Evolutionary conservation across 2,888 invertebrate genomes (phyloP).

Genomic region (Parascotia fuliginaria): DNA sequence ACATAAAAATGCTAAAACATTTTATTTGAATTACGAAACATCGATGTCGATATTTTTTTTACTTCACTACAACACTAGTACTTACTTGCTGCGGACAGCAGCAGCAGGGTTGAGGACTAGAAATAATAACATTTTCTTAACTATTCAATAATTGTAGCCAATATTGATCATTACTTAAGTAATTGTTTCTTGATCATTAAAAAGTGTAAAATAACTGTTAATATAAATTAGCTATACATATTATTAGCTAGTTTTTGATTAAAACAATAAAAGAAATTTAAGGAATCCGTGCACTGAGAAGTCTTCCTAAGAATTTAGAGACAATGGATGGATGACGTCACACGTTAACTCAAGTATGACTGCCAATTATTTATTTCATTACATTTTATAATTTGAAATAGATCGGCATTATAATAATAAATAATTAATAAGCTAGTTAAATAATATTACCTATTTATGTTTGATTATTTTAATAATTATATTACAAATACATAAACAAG

Average conservation of each 20-base stretch:
- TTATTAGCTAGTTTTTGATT: slow-evolving; percentile 11
- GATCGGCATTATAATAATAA: slow-evolving; percentile 7
- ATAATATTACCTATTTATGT: no score
- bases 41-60: slow-evolving; percentile 55
- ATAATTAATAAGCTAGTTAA: background rate
- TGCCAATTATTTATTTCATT: slow-evolving; percentile 22
- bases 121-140: slow-evolving; percentile 37
- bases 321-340: slow-evolving; percentile 72
- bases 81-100: slow-evolving; percentile 60
- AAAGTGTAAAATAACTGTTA: background rate
- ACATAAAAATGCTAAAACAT: slow-evolving; percentile 12
- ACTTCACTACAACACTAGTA: slow-evolving; percentile 58
- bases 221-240: background rate
- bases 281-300: slow-evolving; percentile 28
- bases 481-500: slow-evolving; percentile 5
- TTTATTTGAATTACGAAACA: slow-evolving; percentile 32
- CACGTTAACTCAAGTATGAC: slow-evolving; percentile 35
- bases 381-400: slow-evolving; percentile 18
- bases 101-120: slow-evolving; percentile 42
- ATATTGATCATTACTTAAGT: no score
- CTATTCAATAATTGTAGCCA: slow-evolving; percentile 10
- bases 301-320: slow-evolving; percentile 30
- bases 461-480: slow-evolving; percentile 6
- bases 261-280: slow-evolving; percentile 17
- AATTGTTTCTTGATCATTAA: background rate